These are phyloP conservation scores for Rhinella marina DNA, from an alignment of 2,797 vertebrate genomes.

Conservation along the genomic window DNA sequence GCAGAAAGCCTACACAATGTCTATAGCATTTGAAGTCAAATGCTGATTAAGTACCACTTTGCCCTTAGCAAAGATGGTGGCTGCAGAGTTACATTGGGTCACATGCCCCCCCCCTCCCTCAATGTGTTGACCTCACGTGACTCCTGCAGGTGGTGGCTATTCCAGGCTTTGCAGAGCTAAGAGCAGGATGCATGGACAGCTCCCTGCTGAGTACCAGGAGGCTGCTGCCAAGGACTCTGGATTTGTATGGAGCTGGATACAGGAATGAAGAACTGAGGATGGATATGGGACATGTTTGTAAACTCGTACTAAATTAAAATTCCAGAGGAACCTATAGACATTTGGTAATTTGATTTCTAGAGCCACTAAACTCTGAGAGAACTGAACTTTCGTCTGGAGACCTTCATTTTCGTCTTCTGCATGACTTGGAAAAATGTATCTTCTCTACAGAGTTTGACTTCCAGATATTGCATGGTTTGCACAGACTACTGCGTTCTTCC, in stretches of 20 bases:
- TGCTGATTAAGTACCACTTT: background rate
- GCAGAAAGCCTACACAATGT: background rate
- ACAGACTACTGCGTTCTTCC: background rate
- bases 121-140: conserved; percentile 50
- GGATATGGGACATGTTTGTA: background rate
- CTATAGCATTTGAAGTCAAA: background rate
- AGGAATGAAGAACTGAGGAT: background rate
- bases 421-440: background rate
- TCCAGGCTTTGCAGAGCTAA: conserved; percentile 29
- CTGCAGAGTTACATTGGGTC: background rate
- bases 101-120: background rate
- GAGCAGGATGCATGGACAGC: conserved; percentile 45
- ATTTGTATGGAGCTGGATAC: background rate
- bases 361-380: background rate
- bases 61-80: conserved; percentile 45
- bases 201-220: conserved; percentile 40
- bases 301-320: background rate
- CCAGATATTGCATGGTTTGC: background rate
- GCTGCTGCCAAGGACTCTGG: conserved; percentile 3
- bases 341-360: background rate
- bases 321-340: background rate
- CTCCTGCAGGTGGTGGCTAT: conserved; percentile 41
- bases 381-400: background rate
- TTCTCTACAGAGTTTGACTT: background rate
- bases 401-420: background rate